Evolutionary conservation across 2,888 invertebrate species (phyloP).

Genomic region (Caenorhabditis uteleia): DNA sequence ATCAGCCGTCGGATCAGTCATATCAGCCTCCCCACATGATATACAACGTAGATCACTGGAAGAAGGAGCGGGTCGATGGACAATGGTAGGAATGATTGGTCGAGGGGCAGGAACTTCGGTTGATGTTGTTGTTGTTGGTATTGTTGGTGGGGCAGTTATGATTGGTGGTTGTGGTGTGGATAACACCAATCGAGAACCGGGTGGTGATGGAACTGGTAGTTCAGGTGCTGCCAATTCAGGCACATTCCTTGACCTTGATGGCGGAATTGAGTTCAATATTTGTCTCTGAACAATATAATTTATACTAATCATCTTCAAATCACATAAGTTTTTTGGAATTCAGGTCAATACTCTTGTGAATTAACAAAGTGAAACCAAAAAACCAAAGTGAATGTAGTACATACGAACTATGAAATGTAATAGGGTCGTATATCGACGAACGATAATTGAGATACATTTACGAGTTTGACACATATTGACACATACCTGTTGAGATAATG

Average conservation of each 20-base stretch:
- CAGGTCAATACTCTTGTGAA: neutral
- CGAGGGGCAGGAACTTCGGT: neutral
- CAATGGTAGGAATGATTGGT: neutral
- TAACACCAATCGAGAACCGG: no score
- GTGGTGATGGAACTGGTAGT: slow-evolving; percentile 20
- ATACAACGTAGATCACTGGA: slow-evolving; percentile 10
- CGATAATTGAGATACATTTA: neutral
- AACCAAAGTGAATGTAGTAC: no score
- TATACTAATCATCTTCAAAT: neutral
- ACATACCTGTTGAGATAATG: slow-evolving; percentile 46
- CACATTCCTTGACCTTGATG: slow-evolving; percentile 12
- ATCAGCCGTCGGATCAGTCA: slow-evolving; percentile 54
- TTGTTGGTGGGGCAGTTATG: slow-evolving; percentile 1
- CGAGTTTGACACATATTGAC: no score
- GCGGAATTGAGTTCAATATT: slow-evolving; percentile 22
- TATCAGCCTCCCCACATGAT: slow-evolving; percentile 40
- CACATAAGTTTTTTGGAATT: neutral
- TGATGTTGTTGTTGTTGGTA: slow-evolving; percentile 16
- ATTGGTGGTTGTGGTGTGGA: slow-evolving; percentile 11
- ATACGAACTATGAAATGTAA: no score
- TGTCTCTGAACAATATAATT: slow-evolving; percentile 34
- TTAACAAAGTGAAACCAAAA: no score
- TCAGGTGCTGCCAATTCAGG: slow-evolving; percentile 28
- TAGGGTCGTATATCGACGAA: slow-evolving; percentile 16
- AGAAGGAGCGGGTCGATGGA: no score